These are phyloP conservation scores for Julus scandinavius DNA, from an alignment of 2,888 invertebrate species.

Conservation along the genomic window DNA sequence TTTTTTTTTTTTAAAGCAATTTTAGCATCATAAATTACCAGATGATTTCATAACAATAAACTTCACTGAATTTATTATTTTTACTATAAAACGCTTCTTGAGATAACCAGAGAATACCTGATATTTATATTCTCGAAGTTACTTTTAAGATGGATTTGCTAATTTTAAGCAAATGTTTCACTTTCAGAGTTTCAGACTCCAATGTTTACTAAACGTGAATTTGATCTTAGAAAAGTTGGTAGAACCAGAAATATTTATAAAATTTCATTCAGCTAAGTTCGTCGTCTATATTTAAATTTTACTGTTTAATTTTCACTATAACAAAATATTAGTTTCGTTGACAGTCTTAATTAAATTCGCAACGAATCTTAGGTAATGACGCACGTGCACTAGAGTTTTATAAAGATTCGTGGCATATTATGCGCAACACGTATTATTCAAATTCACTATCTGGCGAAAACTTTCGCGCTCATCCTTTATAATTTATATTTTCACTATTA, in stretches of 20 bases:
- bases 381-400: not conserved
- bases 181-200: too few relatives aligned
- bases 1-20: too few relatives aligned
- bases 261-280: too few relatives aligned
- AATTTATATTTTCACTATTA: slow-evolving; percentile 10
- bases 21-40: too few relatives aligned
- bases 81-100: too few relatives aligned
- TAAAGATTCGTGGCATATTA: not conserved
- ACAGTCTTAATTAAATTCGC: not conserved
- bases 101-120: too few relatives aligned
- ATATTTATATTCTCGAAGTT: too few relatives aligned
- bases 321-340: not conserved
- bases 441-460: slow-evolving; percentile 2
- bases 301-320: not conserved
- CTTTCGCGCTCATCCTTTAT: not conserved
- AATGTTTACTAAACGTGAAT: not conserved
- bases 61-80: too few relatives aligned
- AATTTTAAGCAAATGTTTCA: too few relatives aligned
- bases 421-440: slow-evolving; percentile 42
- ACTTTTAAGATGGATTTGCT: too few relatives aligned
- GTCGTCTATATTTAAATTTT: too few relatives aligned
- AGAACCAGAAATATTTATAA: not conserved
- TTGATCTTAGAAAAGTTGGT: not conserved
- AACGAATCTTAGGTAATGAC: not conserved
- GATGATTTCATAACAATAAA: too few relatives aligned